phyloP scores from a whole-genome alignment of 2,797 vertebrate genomes.

The Centroberyx gerrardi region DNA sequence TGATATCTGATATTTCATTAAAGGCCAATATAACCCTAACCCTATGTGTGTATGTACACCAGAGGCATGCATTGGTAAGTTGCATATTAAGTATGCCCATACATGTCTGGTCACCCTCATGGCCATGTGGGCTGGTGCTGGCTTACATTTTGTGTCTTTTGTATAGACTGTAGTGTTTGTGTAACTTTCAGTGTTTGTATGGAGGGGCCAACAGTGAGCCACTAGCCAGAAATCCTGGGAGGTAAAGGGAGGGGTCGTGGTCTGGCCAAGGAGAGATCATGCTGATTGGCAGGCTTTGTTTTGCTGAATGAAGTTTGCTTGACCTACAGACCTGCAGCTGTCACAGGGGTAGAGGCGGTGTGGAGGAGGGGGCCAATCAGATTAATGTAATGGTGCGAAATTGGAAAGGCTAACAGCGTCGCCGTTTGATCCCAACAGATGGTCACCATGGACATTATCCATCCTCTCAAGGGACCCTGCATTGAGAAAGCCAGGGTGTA shows the following conservation, averaged over 20 bases:
- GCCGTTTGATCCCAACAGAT: conserved; percentile 59
- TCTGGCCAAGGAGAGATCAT: conserved; percentile 2
- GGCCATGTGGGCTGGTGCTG: not conserved
- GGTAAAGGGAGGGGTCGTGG: conserved; percentile 10
- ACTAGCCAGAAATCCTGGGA: conserved; percentile 21
- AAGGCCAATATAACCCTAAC: no score
- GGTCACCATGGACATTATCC: conserved; percentile 37
- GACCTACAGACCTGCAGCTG: conserved; percentile 55
- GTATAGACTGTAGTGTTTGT: conserved; percentile 5
- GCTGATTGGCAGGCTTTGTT: conserved; percentile 48
- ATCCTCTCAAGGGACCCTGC: conserved; percentile 31
- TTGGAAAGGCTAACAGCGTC: conserved; percentile 28
- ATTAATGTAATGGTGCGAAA: conserved; percentile 53
- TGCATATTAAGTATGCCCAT: not conserved
- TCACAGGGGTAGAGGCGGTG: conserved; percentile 9
- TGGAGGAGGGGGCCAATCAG: conserved; percentile 31
- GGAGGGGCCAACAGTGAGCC: not conserved
- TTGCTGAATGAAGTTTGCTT: conserved; percentile 38
- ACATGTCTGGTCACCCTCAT: not conserved
- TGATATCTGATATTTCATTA: no score
- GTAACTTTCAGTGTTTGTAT: conserved; percentile 10
- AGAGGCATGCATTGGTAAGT: no score
- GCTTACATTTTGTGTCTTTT: not conserved
- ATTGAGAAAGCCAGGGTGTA: conserved; percentile 16
- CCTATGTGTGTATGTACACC: no score